Evolutionary conservation across 1,140 invertebrate species (phyloP), one percentile per base, ranked within the genome.

Genomic region (Halictus rubicundus): DNA sequence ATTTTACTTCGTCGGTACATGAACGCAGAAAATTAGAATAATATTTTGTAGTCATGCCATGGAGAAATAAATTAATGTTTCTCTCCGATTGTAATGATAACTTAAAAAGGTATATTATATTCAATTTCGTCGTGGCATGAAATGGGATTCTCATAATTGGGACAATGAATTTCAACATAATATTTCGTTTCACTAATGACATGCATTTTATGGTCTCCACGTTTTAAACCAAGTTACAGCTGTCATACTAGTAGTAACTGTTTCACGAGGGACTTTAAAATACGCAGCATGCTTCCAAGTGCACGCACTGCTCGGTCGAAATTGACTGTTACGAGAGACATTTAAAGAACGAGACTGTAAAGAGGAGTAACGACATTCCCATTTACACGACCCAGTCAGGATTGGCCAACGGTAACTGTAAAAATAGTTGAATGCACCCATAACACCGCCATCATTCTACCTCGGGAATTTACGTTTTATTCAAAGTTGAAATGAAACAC

Each of bases 301-400:
- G 42, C 23, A 61, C n/a, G n/a, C 27, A 9, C 52, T 7, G 19
- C 21, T 42, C n/a, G 61, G 9, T 42, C 16, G 42, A 9, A 75
- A 68, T 68, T 57, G 49, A 66, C 72, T 42, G 46, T 75, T 59
- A 32, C 61, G 23, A 16, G 19, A 23, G 23, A 27, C 37, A 19
- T 59, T 46, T 59, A 32, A 76, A 49, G 12, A 37, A 60, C 7
- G 73, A n/a, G 73, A 39, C 42, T 76, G 52, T 76, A 68, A 76
- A 76, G 54, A 68, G 19, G 32, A 14, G 32, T 32, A 75, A 75
- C 72, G n/a, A 14, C 46, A 5, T 39, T 57, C 46, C 19, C 63
- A 57, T 75, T 75, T 75, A 21, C 65, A 23, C 27, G 7, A 7
- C 14, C 6, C 3, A 7, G 14, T 19, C 16, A 39, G 49, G 72